Percentiles rank a stretch among this genome's conserved stretches.
phyloP scores from a whole-genome alignment of 2,113 vertebrate species.

The Prinia subflava region DNA sequence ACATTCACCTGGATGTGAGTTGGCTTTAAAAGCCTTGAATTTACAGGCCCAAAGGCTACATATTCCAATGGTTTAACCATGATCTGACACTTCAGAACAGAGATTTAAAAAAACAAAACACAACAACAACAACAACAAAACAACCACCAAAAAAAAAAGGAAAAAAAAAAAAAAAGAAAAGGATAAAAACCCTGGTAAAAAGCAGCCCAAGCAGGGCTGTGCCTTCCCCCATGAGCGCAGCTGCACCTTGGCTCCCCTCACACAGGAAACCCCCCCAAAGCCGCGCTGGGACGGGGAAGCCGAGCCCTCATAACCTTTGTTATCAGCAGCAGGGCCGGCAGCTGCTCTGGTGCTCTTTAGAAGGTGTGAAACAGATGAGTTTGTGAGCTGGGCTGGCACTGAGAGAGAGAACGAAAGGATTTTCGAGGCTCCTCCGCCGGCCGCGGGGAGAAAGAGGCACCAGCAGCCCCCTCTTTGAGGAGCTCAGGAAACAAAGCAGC shows the following conservation, averaged over 20 bases:
- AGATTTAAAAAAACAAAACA: background rate
- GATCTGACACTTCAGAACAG: background rate
- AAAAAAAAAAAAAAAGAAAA: too few species aligned
- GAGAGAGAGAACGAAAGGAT: background rate
- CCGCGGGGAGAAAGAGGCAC: background rate
- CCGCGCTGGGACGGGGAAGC: background rate
- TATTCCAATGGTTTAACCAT: background rate
- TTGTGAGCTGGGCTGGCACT: background rate
- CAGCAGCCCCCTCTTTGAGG: background rate
- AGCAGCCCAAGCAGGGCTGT: background rate
- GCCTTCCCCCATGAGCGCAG: background rate
- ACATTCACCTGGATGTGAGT: rapidly evolving
- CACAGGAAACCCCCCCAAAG: constrained; percentile 54
- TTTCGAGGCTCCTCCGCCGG: background rate
- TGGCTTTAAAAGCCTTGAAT: background rate
- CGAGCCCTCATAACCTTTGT: background rate
- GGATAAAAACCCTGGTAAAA: background rate
- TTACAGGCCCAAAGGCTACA: background rate
- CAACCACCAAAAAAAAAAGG: too few species aligned
- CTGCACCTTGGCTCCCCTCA: background rate
- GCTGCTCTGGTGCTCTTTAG: background rate
- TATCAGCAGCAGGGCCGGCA: background rate
- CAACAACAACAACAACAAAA: too few species aligned
- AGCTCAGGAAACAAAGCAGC: background rate
- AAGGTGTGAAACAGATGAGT: constrained; percentile 43